Base-by-base conservation (phyloP, 2,113 vertebrate species). In the Panthera leo region DNA sequence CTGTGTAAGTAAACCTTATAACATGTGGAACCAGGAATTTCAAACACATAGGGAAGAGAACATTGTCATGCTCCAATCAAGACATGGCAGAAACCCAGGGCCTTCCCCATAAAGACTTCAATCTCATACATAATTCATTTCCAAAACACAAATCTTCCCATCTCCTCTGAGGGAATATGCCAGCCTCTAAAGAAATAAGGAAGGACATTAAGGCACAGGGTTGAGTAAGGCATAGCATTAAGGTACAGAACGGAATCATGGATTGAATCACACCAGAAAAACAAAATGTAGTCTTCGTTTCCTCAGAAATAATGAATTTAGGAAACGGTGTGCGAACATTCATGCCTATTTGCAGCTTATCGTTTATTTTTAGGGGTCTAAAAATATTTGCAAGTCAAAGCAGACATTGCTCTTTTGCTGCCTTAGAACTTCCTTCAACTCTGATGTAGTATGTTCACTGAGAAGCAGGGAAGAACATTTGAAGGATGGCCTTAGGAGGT, bases 301-400 rank as follows among this genome's bases (percentile, higher is more conserved):
- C 42, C 68, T 79, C 61, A 83, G 78, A 95, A 91, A 73, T 25
- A 83, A 88, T 87, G 95, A 71, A 63, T 68, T 96, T 85, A 80
- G 95, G 45, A 95, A 96, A 89, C 51, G 53, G 18, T 5, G 21
- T 0, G 7, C 76, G 76, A 55, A 86, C 73, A 73, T 8, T 79
- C 39, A 2, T 31, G 76, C 27, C 73, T 85, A 48, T 84, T 84
- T 80, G 71, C 39, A 92, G 53, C 45, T 96, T 61, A 1, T 13
- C 8, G 67, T 45, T 95, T 97, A 93, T 95, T 91, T 97, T 97
- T 92, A 89, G 85, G 51, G 53, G 67, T n/a, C 93, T 87, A 89
- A 95, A 95, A 87, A 86, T 87, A 91, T 65, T 95, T 95, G 83
- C 61, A 85, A 79, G 84, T 96, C 89, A 85, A 65, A 97, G 84